These are phyloP conservation scores for Onychorhynchus coronatus DNA, from an alignment of 2,113 vertebrate genomes.

Conservation along the genomic window DNA sequence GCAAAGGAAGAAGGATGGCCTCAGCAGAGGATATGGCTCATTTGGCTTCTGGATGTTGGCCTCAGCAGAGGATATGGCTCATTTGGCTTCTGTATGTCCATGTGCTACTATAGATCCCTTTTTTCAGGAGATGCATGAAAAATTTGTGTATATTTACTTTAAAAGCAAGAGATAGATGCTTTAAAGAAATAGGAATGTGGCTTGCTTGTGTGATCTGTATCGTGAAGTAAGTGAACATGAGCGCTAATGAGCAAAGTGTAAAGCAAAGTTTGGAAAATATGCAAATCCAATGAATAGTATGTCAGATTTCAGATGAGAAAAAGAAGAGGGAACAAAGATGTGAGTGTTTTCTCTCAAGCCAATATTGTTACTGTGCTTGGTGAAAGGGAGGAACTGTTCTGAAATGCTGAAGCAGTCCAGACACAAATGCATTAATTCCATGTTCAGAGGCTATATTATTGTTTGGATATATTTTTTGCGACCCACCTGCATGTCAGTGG, in stretches of 20 bases:
- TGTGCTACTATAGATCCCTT: background rate
- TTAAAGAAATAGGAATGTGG: background rate
- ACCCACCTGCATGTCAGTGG: background rate
- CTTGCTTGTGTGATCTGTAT: background rate
- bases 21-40: background rate
- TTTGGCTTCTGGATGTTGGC: background rate
- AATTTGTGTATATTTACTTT: background rate
- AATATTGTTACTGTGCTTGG: background rate
- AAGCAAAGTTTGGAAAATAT: background rate
- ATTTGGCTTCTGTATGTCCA: background rate
- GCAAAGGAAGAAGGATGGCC: background rate
- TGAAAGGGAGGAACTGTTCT: background rate
- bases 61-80: background rate
- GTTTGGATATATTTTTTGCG: background rate
- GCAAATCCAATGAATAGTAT: background rate
- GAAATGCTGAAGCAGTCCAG: background rate
- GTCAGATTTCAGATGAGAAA: background rate
- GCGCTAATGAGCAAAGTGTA: background rate
- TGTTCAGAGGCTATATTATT: background rate
- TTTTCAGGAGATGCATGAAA: background rate
- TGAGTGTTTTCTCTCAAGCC: background rate
- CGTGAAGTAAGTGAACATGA: background rate
- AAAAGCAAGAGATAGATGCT: background rate
- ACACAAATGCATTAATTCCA: background rate
- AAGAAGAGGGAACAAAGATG: background rate